phyloP scores from a whole-genome alignment of 2,113 vertebrate genomes.

The Capreolus pygargus region DNA sequence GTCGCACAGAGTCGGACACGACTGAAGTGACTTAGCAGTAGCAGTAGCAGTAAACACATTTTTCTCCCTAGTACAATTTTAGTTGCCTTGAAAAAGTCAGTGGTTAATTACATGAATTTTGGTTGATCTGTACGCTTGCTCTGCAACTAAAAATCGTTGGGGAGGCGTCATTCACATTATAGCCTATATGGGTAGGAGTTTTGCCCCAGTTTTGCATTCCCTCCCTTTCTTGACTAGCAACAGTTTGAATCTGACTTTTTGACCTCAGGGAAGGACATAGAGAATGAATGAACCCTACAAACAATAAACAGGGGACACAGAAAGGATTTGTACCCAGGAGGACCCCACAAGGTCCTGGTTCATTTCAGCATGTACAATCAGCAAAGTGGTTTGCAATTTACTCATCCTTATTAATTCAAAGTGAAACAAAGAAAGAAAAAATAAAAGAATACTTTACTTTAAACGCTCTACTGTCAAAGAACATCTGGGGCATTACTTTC shows the following conservation, averaged over 20 bases:
- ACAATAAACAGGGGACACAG: not conserved
- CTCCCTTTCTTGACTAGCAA: not conserved
- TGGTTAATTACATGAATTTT: not conserved
- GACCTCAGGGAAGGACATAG: not conserved
- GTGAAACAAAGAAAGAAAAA: not conserved
- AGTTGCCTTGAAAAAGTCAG: not conserved
- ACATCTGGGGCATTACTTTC: not conserved
- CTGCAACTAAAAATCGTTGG: not conserved
- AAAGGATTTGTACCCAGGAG: not conserved
- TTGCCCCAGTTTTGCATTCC: not conserved
- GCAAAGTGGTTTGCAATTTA: not conserved
- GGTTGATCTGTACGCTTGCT: not conserved
- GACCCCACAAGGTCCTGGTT: not conserved
- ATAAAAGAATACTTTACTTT: not conserved
- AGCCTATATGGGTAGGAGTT: not conserved
- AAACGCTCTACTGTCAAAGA: not conserved
- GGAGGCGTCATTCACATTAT: not conserved
- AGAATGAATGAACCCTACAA: not conserved
- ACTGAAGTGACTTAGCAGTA: too few species aligned
- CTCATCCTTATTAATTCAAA: not conserved
- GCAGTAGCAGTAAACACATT: too few species aligned
- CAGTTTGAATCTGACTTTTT: not conserved
- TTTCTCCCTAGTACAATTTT: not conserved
- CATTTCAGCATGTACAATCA: not conserved
- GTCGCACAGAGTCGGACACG: too few species aligned